Conservation (phyloP, 2,888 invertebrate genomes). For the Caenorhabditis drosophilae region DNA sequence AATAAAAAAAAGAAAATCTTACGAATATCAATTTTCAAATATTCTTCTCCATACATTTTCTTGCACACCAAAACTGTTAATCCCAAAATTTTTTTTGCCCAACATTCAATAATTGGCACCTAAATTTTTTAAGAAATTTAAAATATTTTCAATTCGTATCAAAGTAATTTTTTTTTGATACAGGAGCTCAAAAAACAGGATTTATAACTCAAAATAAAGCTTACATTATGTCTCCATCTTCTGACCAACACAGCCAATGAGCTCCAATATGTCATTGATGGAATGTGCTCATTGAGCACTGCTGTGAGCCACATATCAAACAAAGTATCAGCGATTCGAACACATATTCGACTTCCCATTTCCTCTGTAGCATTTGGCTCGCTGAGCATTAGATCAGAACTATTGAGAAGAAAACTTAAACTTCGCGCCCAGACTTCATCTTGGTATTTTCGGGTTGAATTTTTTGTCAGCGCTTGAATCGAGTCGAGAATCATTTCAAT, state of each 20-base stretch:
- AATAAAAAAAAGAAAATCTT: conserved; percentile 7
- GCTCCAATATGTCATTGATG: conserved; percentile 65
- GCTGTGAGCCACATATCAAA: conserved; percentile 64
- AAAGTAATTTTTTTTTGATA: background rate
- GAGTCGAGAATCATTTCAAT: conserved; percentile 49
- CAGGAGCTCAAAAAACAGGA: no score
- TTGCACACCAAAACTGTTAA: conserved; percentile 56
- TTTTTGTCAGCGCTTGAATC: conserved; percentile 38
- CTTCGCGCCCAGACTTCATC: conserved; percentile 63
- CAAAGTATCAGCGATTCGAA: conserved; percentile 58
- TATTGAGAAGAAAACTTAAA: conserved; percentile 59
- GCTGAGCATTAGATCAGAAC: conserved; percentile 55
- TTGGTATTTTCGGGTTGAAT: conserved; percentile 47
- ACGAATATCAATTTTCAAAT: conserved; percentile 50
- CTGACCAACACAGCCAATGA: conserved; percentile 52
- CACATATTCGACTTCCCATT: conserved; percentile 55
- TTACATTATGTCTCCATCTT: conserved; percentile 62
- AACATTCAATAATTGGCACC: conserved; percentile 64
- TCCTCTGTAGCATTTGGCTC: conserved; percentile 58
- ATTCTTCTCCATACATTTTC: conserved; percentile 60
- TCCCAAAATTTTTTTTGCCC: conserved; percentile 61
- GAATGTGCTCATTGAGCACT: conserved; percentile 60
- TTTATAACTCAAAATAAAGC: conserved; percentile 10
- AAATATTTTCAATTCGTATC: background rate
- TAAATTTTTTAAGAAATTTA: no score